Conservation (phyloP, 2,113 vertebrate species). For the Candoia aspera region DNA sequence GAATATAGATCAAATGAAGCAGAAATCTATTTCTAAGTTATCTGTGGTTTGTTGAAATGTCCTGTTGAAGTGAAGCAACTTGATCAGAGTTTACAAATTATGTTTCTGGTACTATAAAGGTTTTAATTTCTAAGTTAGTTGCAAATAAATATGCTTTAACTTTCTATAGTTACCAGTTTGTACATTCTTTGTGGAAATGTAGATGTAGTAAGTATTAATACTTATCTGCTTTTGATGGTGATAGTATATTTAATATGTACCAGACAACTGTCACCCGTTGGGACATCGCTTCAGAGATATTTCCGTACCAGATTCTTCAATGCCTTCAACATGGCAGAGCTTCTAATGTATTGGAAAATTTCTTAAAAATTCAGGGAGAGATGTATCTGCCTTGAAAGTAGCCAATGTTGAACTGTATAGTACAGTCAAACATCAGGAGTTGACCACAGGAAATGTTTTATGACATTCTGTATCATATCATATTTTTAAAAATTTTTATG, state of each 20-base stretch:
- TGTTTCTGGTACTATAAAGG: background rate
- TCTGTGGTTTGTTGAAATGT: background rate
- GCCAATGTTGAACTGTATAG: too few species aligned
- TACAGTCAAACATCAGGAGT: too few species aligned
- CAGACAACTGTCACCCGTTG: too few species aligned
- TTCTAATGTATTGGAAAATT: too few species aligned
- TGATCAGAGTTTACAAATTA: background rate
- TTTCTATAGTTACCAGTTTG: background rate
- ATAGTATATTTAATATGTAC: background rate
- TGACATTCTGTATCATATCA: too few species aligned
- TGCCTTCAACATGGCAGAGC: too few species aligned
- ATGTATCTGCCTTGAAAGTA: too few species aligned
- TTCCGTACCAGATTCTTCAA: too few species aligned
- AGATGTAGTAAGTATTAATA: background rate
- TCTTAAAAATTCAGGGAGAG: too few species aligned
- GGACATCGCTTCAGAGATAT: too few species aligned
- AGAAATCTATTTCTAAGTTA: background rate
- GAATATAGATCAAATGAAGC: background rate
- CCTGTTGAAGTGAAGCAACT: background rate
- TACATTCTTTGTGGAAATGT: background rate
- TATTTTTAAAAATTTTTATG: too few species aligned
- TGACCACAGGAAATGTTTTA: too few species aligned
- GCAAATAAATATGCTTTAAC: background rate
- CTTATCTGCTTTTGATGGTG: background rate
- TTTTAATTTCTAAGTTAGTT: background rate